Percentiles rank a stretch among this genome's conserved stretches.
Evolutionary conservation across 2,113 vertebrate species (phyloP).

Genomic region (Columbina picui): DNA sequence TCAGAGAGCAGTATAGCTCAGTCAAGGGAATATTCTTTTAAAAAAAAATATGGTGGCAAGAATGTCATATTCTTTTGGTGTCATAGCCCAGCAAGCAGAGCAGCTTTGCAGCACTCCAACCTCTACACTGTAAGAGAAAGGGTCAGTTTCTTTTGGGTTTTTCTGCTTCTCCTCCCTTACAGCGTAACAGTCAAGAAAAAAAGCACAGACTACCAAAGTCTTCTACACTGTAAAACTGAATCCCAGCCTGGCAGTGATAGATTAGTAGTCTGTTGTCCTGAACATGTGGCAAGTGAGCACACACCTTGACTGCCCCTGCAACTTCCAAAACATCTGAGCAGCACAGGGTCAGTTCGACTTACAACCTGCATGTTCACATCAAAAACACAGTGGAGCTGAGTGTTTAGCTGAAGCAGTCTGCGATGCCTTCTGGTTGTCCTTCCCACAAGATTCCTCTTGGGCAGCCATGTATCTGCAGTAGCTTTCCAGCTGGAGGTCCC

Average conservation of each 20-base stretch:
- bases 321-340: not conserved
- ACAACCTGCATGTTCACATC: not conserved
- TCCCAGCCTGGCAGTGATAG: not conserved
- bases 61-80: not conserved
- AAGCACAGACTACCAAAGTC: not conserved
- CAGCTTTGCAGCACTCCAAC: not conserved
- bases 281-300: not conserved
- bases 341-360: accelerated
- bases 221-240: not conserved
- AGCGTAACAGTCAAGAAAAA: accelerated
- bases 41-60: not conserved
- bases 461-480: not conserved
- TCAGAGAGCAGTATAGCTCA: not conserved
- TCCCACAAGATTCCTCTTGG: not conserved
- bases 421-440: not conserved
- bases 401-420: not conserved
- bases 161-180: not conserved
- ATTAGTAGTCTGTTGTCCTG: not conserved
- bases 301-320: not conserved
- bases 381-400: accelerated
- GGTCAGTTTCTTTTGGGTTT: not conserved
- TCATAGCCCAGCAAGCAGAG: not conserved
- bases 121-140: not conserved
- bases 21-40: not conserved
- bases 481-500: accelerated